Evolutionary conservation across 2,113 vertebrate species (phyloP).

Genomic region (Plectropomus leopardus): DNA sequence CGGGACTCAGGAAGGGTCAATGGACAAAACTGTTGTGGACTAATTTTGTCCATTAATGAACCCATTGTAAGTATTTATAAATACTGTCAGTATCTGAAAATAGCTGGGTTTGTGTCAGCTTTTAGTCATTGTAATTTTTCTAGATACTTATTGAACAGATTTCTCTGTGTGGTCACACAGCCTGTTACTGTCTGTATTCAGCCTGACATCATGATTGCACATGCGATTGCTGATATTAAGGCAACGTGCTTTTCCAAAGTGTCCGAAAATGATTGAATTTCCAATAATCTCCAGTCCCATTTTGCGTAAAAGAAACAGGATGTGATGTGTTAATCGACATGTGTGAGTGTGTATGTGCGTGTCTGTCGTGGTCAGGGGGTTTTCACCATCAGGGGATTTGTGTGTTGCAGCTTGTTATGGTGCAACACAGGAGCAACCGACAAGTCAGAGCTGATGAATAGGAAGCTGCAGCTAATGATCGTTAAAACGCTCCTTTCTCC

Average conservation of each 20-base stretch:
- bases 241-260: background rate
- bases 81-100: background rate
- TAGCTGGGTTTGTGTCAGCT: background rate
- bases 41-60: background rate
- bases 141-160: background rate
- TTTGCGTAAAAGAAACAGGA: constrained; percentile 30
- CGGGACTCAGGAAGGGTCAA: background rate
- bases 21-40: background rate
- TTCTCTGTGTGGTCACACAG: background rate
- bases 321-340: constrained; percentile 22
- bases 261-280: constrained; percentile 42
- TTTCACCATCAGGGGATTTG: constrained; percentile 53
- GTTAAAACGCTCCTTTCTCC: constrained; percentile 66
- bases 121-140: background rate
- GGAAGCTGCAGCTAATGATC: constrained; percentile 69
- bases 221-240: background rate
- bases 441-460: constrained; percentile 69
- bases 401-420: constrained; percentile 69
- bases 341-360: constrained; percentile 9
- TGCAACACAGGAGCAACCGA: constrained; percentile 74
- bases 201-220: background rate
- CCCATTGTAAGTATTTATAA: background rate
- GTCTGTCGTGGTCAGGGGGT: constrained; percentile 47
- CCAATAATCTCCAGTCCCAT: constrained; percentile 3
- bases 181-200: background rate